Conservation (phyloP, 1,140 invertebrate genomes). For the Cataglyphis hispanica region DNA sequence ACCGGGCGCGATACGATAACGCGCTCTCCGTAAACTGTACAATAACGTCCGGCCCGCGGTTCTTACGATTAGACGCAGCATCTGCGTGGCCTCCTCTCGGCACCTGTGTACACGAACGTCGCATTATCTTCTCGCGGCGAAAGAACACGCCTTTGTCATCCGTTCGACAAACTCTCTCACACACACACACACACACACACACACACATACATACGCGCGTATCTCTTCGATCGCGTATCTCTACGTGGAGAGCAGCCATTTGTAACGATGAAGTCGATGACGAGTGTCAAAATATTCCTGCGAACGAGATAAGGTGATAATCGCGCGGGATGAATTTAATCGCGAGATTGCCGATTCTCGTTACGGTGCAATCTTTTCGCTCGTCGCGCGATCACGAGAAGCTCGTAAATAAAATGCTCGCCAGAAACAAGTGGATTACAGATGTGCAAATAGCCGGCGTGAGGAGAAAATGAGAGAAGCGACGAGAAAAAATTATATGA, state of each 20-base stretch:
- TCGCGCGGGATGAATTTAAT: conserved; percentile 38
- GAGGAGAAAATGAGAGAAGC: conserved; percentile 22
- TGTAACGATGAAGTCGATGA: conserved; percentile 28
- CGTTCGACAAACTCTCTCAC: conserved; percentile 73
- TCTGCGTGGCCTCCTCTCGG: conserved; percentile 78
- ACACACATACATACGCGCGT: conserved; percentile 49
- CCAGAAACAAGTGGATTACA: conserved; percentile 59
- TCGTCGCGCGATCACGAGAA: not conserved
- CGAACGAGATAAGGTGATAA: conserved; percentile 38
- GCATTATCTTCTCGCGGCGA: conserved; percentile 78
- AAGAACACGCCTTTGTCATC: conserved; percentile 81
- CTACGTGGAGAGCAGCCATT: conserved; percentile 35
- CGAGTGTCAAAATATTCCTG: conserved; percentile 44
- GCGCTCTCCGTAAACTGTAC: not conserved
- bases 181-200: conserved; percentile 57
- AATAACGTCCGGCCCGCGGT: conserved; percentile 30
- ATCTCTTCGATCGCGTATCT: conserved; percentile 68
- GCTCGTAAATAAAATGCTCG: conserved; percentile 35
- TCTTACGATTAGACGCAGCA: conserved; percentile 78
- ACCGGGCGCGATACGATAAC: conserved; percentile 14
- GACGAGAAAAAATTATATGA: not conserved
- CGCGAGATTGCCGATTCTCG: not conserved
- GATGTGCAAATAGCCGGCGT: conserved; percentile 53
- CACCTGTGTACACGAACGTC: conserved; percentile 83
- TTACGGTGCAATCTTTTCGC: conserved; percentile 11